phyloP scores from a whole-genome alignment of 2,113 vertebrate genomes.

The Indri indri region DNA sequence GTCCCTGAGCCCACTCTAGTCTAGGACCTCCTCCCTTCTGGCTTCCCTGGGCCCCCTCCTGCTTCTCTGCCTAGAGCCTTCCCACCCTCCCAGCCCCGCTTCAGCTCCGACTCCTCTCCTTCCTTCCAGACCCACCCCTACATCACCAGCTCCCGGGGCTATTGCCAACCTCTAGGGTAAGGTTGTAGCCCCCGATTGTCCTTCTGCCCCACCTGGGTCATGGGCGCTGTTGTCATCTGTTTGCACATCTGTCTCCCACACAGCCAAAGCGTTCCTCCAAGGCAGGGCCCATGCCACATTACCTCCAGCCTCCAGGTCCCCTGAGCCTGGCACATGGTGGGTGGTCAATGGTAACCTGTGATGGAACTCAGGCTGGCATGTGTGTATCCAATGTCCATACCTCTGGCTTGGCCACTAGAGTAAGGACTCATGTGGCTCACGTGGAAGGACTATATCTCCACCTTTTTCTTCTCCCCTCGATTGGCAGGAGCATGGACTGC shows the following conservation, averaged over 20 bases:
- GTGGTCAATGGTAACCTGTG: not conserved
- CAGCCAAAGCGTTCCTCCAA: not conserved
- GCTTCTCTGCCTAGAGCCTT: not conserved
- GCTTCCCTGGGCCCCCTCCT: not conserved
- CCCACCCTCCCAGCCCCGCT: not conserved
- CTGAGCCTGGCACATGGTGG: not conserved
- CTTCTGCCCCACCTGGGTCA: not conserved
- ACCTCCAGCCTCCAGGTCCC: not conserved
- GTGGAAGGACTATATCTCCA: not conserved
- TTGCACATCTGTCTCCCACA: not conserved
- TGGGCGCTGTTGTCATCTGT: not conserved
- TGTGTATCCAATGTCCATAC: not conserved
- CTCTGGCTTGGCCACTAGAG: not conserved
- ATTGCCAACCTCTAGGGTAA: not conserved
- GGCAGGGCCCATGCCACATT: not conserved
- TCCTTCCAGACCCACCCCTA: not conserved
- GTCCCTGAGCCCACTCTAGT: not conserved
- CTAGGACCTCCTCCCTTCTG: not conserved
- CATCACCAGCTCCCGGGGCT: rapidly evolving
- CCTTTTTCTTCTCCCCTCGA: not conserved
- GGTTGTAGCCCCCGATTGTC: not conserved
- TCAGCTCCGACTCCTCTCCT: not conserved
- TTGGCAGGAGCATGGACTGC: not conserved
- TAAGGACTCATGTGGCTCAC: not conserved
- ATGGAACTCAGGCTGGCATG: not conserved